Conservation (phyloP, 2,888 invertebrate genomes). For the Altica lythri region DNA sequence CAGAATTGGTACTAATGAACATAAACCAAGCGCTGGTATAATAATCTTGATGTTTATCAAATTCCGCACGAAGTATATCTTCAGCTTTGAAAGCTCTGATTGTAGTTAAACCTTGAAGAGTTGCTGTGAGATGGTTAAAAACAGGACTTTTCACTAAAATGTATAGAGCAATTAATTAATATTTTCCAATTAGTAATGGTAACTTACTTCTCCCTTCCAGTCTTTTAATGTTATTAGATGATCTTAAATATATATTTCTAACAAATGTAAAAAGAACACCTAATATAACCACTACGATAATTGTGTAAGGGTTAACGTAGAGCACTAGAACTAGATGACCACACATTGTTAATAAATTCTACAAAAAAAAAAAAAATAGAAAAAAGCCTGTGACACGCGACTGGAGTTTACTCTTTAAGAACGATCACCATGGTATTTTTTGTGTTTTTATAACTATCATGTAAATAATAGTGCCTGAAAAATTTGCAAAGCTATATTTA, state of each 20-base stretch:
- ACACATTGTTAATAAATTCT: slow-evolving; percentile 58
- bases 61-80: slow-evolving; percentile 62
- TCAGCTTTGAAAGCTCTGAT: slow-evolving; percentile 77
- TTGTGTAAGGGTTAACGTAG: slow-evolving; percentile 59
- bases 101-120: slow-evolving; percentile 76
- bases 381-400: too few relatives aligned
- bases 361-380: slow-evolving; percentile 44
- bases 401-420: too few relatives aligned
- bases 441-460: too few relatives aligned
- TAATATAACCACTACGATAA: slow-evolving; percentile 60
- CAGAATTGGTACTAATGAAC: slow-evolving; percentile 64
- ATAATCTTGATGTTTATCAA: slow-evolving; percentile 62
- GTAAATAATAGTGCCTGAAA: too few relatives aligned
- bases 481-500: too few relatives aligned
- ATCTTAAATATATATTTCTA: slow-evolving; percentile 74
- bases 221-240: slow-evolving; percentile 80
- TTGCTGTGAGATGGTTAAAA: slow-evolving; percentile 77
- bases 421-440: too few relatives aligned
- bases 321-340: slow-evolving; percentile 61
- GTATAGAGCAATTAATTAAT: background rate
- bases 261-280: slow-evolving; percentile 67
- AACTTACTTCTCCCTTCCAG: slow-evolving; percentile 77
- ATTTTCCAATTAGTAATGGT: background rate
- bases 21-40: slow-evolving; percentile 70
- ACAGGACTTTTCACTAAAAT: slow-evolving; percentile 77